These are phyloP conservation scores for Geotria australis DNA, from an alignment of 2,797 vertebrate species.

Conservation along the genomic window DNA sequence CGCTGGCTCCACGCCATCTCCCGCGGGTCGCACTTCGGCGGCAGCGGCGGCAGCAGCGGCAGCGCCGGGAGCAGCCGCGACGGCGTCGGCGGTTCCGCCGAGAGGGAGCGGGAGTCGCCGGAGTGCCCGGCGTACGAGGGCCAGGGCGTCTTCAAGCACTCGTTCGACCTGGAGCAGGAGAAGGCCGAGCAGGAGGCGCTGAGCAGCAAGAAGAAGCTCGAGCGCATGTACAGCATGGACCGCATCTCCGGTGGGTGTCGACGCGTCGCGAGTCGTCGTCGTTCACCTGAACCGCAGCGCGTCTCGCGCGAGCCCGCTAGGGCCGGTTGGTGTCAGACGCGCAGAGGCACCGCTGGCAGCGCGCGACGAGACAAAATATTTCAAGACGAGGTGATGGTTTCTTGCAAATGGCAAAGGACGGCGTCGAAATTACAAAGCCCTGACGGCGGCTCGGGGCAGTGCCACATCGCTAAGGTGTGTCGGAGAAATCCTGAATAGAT, in stretches of 20 bases:
- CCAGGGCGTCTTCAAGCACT: constrained; percentile 15
- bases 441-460: no score
- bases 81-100: constrained; percentile 28
- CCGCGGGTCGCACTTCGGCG: constrained; percentile 20
- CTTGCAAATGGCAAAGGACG: not conserved
- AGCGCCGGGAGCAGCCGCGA: constrained; percentile 27
- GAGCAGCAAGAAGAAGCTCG: constrained; percentile 38
- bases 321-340: not conserved
- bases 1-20: constrained; percentile 24
- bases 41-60: constrained; percentile 26
- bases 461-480: no score
- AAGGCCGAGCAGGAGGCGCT: constrained; percentile 13
- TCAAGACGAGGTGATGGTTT: not conserved
- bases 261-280: not conserved
- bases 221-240: constrained; percentile 74
- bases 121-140: no score
- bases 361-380: not conserved
- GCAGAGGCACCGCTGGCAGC: not conserved
- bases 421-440: no score
- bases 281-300: not conserved
- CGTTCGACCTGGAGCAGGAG: constrained; percentile 42
- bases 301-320: not conserved
- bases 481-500: no score
- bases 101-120: constrained; percentile 11
- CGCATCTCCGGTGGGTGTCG: constrained; percentile 30